Conservation (phyloP, 2,797 vertebrate genomes). For the Taenioides sp. region DNA sequence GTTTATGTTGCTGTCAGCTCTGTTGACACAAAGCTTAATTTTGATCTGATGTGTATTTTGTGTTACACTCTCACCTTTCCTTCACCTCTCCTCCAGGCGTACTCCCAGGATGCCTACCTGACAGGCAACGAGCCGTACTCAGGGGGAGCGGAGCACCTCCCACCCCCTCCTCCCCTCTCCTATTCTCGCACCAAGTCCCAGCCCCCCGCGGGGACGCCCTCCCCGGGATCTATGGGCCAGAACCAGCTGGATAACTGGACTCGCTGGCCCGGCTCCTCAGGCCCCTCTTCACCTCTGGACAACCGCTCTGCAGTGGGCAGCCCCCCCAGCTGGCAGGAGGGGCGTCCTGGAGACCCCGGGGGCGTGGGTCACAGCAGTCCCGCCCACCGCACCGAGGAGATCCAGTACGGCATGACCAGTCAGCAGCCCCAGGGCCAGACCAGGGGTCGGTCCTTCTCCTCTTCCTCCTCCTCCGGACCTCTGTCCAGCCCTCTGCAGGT, state of each 20-base stretch:
- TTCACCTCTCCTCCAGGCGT: slow-evolving; percentile 78
- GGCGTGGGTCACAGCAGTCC: slow-evolving; percentile 75
- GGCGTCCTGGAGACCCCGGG: slow-evolving; percentile 67
- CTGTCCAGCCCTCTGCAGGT: slow-evolving; percentile 74
- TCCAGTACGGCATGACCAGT: slow-evolving; percentile 81
- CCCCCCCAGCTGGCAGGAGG: slow-evolving; percentile 77
- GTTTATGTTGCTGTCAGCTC: slow-evolving; percentile 22
- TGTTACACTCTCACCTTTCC: slow-evolving; percentile 17
- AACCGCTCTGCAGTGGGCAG: slow-evolving; percentile 73
- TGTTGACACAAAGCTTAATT: slow-evolving; percentile 29
- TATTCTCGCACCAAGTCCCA: slow-evolving; percentile 85
- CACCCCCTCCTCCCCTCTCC: slow-evolving; percentile 89
- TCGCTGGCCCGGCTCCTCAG: slow-evolving; percentile 75
- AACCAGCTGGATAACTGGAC: slow-evolving; percentile 85
- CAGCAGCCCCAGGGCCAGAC: slow-evolving; percentile 74
- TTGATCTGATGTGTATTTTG: slow-evolving; percentile 10
- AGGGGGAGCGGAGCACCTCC: slow-evolving; percentile 90
- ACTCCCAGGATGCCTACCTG: slow-evolving; percentile 96
- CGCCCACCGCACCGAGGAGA: slow-evolving; percentile 78
- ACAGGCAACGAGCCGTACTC: slow-evolving; percentile 91
- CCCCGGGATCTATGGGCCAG: slow-evolving; percentile 73
- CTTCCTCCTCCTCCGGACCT: slow-evolving; percentile 76
- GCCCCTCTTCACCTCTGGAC: slow-evolving; percentile 78
- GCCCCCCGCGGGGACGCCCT: slow-evolving; percentile 62
- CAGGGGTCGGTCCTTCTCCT: slow-evolving; percentile 75